Evolutionary conservation across 2,888 invertebrate genomes (phyloP).

Genomic region (Tipula helvola): DNA sequence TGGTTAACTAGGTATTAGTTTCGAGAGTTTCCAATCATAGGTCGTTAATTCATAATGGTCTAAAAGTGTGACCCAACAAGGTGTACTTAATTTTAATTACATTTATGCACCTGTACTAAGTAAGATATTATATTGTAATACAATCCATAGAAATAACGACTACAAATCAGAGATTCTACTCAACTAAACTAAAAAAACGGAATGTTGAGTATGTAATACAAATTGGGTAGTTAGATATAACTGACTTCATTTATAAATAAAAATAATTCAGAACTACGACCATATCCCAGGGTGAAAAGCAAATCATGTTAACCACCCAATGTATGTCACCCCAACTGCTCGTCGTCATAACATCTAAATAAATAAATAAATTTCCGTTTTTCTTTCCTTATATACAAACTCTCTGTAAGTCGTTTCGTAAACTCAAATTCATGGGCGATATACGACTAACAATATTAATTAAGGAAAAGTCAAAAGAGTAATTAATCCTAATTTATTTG

Average conservation of each 20-base stretch:
- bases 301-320: neutral
- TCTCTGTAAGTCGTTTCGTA: neutral
- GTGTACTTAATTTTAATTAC: too few relatives aligned
- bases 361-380: neutral
- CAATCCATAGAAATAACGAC: too few relatives aligned
- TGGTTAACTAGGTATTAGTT: too few relatives aligned
- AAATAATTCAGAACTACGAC: neutral
- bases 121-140: too few relatives aligned
- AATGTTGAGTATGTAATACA: neutral
- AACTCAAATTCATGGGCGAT: neutral
- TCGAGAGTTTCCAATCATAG: too few relatives aligned
- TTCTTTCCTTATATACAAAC: neutral
- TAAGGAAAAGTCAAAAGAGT: neutral
- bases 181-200: neutral
- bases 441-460: neutral
- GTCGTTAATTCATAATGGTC: too few relatives aligned
- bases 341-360: neutral
- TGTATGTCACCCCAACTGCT: neutral
- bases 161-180: neutral
- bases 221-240: neutral
- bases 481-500: constrained; percentile 4
- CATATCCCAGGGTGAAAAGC: neutral
- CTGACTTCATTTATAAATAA: neutral
- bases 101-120: too few relatives aligned
- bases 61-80: too few relatives aligned